These are phyloP conservation scores for Drosophila prolongata DNA, from an alignment of 2,888 invertebrate genomes.

Conservation along the genomic window DNA sequence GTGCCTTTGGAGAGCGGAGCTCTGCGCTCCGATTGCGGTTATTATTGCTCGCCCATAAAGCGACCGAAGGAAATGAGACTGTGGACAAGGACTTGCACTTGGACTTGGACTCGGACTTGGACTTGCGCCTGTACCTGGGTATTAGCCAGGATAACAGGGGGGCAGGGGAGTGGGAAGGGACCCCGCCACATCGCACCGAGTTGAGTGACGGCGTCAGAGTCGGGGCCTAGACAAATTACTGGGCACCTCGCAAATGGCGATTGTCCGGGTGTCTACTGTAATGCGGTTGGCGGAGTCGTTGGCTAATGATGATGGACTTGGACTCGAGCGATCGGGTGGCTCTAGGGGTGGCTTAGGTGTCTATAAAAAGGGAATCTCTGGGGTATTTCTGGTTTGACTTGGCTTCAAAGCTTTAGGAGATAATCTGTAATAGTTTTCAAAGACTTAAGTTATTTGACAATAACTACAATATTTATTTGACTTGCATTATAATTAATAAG, in stretches of 20 bases:
- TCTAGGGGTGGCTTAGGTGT: conserved; percentile 20
- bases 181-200: neutral
- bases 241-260: conserved; percentile 26
- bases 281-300: conserved; percentile 13
- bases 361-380: conserved; percentile 1
- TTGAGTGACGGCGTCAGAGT: conserved; percentile 46
- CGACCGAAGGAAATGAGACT: conserved; percentile 34
- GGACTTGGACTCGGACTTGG: conserved; percentile 2
- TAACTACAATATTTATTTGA: neutral
- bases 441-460: neutral
- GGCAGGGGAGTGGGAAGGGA: neutral
- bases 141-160: conserved; percentile 18
- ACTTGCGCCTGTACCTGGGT: neutral
- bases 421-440: too few species aligned
- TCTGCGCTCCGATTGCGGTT: conserved; percentile 39
- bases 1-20: conserved; percentile 34
- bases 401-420: too few species aligned
- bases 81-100: conserved; percentile 25
- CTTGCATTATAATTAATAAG: too few species aligned
- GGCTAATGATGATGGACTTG: conserved; percentile 39
- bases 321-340: conserved; percentile 17
- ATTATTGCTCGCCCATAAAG: conserved; percentile 48
- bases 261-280: conserved; percentile 36
- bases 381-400: neutral
- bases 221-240: conserved; percentile 46